These are phyloP conservation scores for Drosophila incognita DNA, from an alignment of 2,888 invertebrate species.

Conservation along the genomic window DNA sequence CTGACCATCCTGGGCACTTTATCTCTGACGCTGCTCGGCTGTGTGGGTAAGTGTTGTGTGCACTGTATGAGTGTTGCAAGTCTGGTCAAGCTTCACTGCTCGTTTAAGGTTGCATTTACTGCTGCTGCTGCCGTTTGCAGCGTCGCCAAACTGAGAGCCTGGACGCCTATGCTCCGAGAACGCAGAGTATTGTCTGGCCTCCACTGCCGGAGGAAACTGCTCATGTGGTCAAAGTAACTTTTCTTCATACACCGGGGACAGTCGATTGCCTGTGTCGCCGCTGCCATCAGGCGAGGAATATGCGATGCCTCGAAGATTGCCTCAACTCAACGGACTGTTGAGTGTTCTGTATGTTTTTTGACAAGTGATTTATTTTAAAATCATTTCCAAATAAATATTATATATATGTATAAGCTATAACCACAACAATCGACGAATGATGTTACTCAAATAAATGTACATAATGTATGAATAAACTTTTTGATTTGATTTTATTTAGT, in stretches of 20 bases:
- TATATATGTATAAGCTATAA: not conserved
- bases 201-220: conserved; percentile 50
- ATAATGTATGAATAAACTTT: not conserved
- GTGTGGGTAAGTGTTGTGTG: conserved; percentile 50
- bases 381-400: not conserved
- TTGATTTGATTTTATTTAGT: not conserved
- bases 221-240: conserved; percentile 59
- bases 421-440: not conserved
- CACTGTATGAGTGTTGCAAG: not conserved
- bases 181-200: conserved; percentile 71
- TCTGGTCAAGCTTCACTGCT: not conserved
- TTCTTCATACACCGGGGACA: conserved; percentile 50
- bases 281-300: conserved; percentile 38
- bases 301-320: conserved; percentile 35
- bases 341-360: not conserved
- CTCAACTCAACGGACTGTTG: conserved; percentile 39
- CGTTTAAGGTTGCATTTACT: conserved; percentile 52
- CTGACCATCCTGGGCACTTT: conserved; percentile 35
- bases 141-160: conserved; percentile 26
- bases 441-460: not conserved
- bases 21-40: conserved; percentile 38
- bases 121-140: conserved; percentile 32
- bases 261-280: conserved; percentile 45
- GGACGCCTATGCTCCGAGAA: conserved; percentile 65
- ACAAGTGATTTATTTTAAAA: not conserved